Percentiles rank a stretch among this genome's conserved stretches.
Conservation (phyloP, 1,140 invertebrate species). For the Bombus soroeensis region DNA sequence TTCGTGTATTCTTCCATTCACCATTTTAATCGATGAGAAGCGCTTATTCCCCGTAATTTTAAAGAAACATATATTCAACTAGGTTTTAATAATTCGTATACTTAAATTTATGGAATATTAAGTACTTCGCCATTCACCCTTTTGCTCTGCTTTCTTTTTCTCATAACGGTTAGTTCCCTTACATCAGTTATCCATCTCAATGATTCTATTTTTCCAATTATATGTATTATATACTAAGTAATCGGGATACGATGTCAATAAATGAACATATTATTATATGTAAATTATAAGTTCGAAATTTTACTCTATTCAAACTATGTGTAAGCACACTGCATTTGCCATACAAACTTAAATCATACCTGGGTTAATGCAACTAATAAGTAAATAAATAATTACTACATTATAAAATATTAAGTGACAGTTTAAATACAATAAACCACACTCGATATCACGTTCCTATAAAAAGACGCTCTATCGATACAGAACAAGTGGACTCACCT, state of each 20-base stretch:
- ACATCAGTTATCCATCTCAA: background rate
- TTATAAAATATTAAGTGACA: background rate
- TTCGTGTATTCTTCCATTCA: background rate
- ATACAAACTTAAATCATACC: no score
- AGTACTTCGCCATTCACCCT: background rate
- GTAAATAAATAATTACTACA: background rate
- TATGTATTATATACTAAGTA: background rate
- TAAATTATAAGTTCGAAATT: no score
- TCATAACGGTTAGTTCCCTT: background rate
- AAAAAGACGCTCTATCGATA: conserved; percentile 15
- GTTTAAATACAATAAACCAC: background rate
- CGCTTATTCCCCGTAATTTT: background rate
- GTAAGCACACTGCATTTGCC: no score
- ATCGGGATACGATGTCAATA: no score
- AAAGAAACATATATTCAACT: background rate
- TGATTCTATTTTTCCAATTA: background rate
- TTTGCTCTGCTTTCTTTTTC: background rate
- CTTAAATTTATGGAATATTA: background rate
- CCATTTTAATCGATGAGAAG: background rate
- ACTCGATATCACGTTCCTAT: background rate
- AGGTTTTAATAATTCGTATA: background rate
- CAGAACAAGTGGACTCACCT: conserved; percentile 45
- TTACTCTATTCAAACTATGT: no score
- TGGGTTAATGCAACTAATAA: no score
- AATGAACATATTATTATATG: no score